Conservation (phyloP, 2,113 vertebrate genomes). For the Nipponia nippon region DNA sequence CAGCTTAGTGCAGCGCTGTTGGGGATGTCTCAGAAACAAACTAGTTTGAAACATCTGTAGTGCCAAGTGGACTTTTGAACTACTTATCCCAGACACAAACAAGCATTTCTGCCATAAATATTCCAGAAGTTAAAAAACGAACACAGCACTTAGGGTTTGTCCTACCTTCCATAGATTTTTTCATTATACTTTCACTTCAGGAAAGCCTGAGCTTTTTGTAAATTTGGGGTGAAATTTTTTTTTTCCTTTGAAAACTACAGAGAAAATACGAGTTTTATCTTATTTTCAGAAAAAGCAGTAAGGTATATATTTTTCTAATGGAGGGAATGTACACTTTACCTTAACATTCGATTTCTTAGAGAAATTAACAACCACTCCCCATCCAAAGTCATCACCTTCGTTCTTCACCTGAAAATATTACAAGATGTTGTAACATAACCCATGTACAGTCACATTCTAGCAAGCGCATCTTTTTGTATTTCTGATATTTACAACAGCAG, state of each 20-base stretch:
- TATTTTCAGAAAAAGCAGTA: neutral
- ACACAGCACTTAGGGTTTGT: neutral
- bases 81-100: neutral
- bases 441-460: neutral
- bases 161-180: neutral
- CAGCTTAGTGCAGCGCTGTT: neutral
- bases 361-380: conserved; percentile 98
- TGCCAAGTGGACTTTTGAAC: neutral
- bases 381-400: conserved; percentile 91
- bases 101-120: neutral
- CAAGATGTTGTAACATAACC: neutral
- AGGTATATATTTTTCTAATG: neutral
- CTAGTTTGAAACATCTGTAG: neutral
- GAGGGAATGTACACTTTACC: conserved; percentile 66
- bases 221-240: neutral
- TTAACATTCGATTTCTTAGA: conserved; percentile 94
- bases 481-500: neutral
- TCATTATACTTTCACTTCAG: neutral
- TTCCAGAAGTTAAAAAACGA: neutral
- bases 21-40: neutral
- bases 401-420: conserved; percentile 85
- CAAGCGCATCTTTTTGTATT: neutral
- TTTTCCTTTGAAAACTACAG: neutral
- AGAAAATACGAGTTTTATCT: neutral
- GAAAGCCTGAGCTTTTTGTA: neutral